These are phyloP conservation scores for Julus scandinavius DNA, from an alignment of 2,888 invertebrate genomes.

Conservation along the genomic window DNA sequence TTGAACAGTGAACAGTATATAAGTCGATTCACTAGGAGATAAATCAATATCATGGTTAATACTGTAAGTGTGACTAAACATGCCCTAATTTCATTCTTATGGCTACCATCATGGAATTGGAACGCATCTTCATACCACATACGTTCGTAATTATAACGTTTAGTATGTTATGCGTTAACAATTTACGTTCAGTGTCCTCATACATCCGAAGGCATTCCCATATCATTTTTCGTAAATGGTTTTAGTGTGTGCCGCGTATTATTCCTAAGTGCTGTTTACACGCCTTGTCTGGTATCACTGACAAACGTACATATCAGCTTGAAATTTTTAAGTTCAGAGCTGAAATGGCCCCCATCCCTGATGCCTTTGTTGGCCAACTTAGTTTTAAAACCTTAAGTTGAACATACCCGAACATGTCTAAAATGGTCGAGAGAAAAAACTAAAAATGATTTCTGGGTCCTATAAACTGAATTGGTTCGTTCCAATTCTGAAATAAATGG, in stretches of 20 bases:
- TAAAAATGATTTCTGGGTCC: neutral
- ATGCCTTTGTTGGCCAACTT: neutral
- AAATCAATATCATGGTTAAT: too few relatives aligned
- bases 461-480: neutral
- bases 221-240: conserved; percentile 6
- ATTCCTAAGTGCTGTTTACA: neutral
- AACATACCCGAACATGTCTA: neutral
- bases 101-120: too few relatives aligned
- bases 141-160: neutral
- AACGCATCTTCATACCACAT: too few relatives aligned
- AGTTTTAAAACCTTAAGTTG: neutral
- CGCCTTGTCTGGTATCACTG: conserved; percentile 6
- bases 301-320: conserved; percentile 27
- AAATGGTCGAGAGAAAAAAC: neutral
- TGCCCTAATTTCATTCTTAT: too few relatives aligned
- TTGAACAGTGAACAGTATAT: too few relatives aligned
- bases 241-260: neutral
- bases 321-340: conserved; percentile 14
- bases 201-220: neutral
- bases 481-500: conserved; percentile 15
- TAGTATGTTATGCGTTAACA: neutral
- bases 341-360: neutral
- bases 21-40: too few relatives aligned
- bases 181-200: neutral
- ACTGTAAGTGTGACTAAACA: too few relatives aligned